These are phyloP conservation scores for Pontoporia blainvillei DNA, from an alignment of 2,113 vertebrate genomes.

Conservation along the genomic window DNA sequence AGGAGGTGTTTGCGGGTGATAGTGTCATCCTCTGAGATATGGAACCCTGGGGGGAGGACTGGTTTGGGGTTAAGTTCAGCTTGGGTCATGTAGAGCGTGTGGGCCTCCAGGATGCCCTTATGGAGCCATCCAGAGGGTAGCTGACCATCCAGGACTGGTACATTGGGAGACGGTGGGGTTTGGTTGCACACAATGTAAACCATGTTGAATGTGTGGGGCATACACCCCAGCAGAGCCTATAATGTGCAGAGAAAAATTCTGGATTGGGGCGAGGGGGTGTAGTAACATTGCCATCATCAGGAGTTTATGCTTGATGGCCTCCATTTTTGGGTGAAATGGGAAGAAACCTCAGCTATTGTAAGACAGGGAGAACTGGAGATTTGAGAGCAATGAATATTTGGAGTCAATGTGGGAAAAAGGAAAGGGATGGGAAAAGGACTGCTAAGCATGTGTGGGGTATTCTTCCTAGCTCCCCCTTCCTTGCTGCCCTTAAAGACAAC, in stretches of 20 bases:
- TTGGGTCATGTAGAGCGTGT: not conserved
- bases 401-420: not conserved
- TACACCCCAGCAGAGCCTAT: not conserved
- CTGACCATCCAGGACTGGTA: not conserved
- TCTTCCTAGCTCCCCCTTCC: not conserved
- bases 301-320: not conserved
- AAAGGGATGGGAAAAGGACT: not conserved
- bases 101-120: not conserved
- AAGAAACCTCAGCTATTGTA: not conserved
- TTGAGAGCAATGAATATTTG: not conserved
- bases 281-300: not conserved
- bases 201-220: not conserved
- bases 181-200: not conserved
- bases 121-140: not conserved
- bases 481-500: not conserved
- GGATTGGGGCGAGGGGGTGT: not conserved
- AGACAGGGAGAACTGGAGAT: not conserved
- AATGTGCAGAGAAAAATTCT: not conserved
- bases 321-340: not conserved
- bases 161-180: not conserved
- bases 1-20: not conserved
- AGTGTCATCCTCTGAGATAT: not conserved
- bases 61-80: not conserved
- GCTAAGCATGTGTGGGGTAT: not conserved
- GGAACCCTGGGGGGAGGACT: not conserved